Evolutionary conservation across 2,888 invertebrate genomes (phyloP), one percentile per base, ranked within the genome.

Genomic region (Aleiodes alternator): DNA sequence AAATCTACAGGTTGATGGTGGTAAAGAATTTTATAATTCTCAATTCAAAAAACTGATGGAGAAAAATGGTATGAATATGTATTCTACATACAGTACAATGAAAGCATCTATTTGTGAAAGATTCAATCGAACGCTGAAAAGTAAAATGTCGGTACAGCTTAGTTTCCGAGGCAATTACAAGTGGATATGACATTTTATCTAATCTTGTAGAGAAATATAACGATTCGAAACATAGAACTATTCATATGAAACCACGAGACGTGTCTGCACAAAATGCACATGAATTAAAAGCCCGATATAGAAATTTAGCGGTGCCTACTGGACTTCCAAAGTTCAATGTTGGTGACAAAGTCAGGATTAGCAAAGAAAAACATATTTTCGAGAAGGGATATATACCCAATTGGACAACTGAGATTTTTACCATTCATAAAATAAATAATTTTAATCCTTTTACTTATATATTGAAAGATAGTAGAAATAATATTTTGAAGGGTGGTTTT

Each of bases 361-460:
- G 82, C 61, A 87, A 86, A 76, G 73, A 79, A 14, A 87, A 86
- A 80, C 76, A 77, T 16, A 55, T 84, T 6, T 87, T 87, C 76
- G 83, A 82, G 12, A 87, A 88, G 80, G 85, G 85, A 7, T 89
- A 86, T 66, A 83, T 82, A 6, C 84, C 86, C 0, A 86, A 85
- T 75, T 88, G 86, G 86, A 78, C 84, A 2, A 84, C 84, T 0
- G 87, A 88, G 77, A 75, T 88, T 66, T 90, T 88, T 76, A 84
- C 77, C 72, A 80, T 88, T 34, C 48, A 11, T 11, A 80, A 84
- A 80, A 80, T 86, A 5, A 70, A 83, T 16, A 79, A 80, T 56
- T 85, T 85, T 11, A 83, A 83, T 78, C 85, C 87, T 6, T 75
- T 79, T 0, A 86, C 86, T 6, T 86, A 86, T 69, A 48, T 79